These are phyloP conservation scores for Tipula helvola DNA, from an alignment of 2,888 invertebrate species.

Conservation along the genomic window DNA sequence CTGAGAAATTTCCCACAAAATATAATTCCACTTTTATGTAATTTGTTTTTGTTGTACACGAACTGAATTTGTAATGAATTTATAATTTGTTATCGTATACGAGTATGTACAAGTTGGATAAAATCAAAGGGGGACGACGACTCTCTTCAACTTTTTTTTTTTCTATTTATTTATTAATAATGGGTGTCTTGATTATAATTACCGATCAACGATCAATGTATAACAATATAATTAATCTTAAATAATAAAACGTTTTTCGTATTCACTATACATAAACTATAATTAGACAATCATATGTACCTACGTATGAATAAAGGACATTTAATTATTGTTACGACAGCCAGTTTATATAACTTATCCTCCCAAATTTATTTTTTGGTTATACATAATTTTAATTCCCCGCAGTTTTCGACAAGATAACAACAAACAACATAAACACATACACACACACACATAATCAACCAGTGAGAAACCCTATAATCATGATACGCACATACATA, in stretches of 20 bases:
- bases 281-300: neutral
- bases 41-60: neutral
- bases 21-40: neutral
- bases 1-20: neutral
- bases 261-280: neutral
- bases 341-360: neutral
- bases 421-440: neutral
- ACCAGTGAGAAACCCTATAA: neutral
- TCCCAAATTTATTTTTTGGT: neutral
- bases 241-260: neutral
- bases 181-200: slow-evolving; percentile 4
- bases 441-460: neutral
- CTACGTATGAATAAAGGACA: neutral
- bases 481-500: neutral
- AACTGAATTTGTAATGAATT: neutral
- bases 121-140: neutral
- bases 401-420: neutral
- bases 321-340: neutral
- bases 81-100: neutral
- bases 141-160: neutral
- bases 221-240: neutral
- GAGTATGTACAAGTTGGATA: neutral
- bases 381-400: neutral
- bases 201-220: neutral
- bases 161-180: neutral